Evolutionary conservation across 1,140 invertebrate genomes (phyloP).

Genomic region (Myzus persicae): DNA sequence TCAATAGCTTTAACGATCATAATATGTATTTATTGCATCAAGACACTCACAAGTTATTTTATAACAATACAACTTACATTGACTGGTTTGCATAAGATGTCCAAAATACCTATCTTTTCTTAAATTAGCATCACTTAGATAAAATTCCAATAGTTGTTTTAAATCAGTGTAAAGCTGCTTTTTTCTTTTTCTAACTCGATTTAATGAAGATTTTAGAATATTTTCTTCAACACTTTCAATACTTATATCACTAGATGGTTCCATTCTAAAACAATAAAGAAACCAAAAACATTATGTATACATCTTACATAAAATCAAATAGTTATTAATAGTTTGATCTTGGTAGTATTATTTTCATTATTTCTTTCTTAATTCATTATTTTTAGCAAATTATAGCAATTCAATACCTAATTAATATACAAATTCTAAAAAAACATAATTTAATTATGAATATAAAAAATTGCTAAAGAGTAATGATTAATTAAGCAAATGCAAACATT

Average conservation of each 20-base stretch:
- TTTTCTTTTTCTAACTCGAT: conserved; percentile 66
- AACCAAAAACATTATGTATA: neutral
- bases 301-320: neutral
- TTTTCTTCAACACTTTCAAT: conserved; percentile 38
- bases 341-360: too few relatives aligned
- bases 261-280: conserved; percentile 4
- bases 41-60: neutral
- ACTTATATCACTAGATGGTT: conserved; percentile 45
- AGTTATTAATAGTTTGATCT: neutral
- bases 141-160: conserved; percentile 90
- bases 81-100: conserved; percentile 73
- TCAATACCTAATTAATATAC: too few relatives aligned
- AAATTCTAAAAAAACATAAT: too few relatives aligned
- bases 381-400: too few relatives aligned
- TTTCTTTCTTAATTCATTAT: too few relatives aligned
- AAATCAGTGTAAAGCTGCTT: conserved; percentile 76
- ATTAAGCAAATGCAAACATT: too few relatives aligned
- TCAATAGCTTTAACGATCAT: neutral
- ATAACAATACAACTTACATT: conserved; percentile 70
- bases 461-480: too few relatives aligned
- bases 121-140: conserved; percentile 89
- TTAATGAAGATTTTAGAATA: conserved; percentile 43
- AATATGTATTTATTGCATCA: neutral
- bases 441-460: too few relatives aligned
- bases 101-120: conserved; percentile 82